Evolutionary conservation across 2,888 invertebrate genomes (phyloP).

Genomic region (Agriopis aurantiaria): DNA sequence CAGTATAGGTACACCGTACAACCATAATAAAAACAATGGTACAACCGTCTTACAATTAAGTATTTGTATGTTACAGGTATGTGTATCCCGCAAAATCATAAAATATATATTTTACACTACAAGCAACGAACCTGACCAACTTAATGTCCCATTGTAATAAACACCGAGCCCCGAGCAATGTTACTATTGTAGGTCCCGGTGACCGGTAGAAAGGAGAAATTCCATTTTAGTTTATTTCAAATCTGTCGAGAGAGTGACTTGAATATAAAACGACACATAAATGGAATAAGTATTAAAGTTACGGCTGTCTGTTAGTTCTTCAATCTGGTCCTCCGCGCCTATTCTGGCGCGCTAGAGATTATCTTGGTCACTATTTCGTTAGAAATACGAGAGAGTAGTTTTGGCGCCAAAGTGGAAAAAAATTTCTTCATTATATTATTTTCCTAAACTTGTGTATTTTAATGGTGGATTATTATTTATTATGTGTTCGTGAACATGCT

Average conservation of each 20-base stretch:
- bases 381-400: too few species aligned
- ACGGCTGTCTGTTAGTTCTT: not conserved
- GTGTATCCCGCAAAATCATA: constrained; percentile 5
- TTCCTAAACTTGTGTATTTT: too few species aligned
- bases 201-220: constrained; percentile 10
- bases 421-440: too few species aligned
- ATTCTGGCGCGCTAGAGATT: too few species aligned
- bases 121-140: constrained; percentile 3
- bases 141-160: constrained; percentile 11
- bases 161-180: not conserved
- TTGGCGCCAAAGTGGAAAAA: too few species aligned
- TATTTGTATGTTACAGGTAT: not conserved
- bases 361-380: too few species aligned
- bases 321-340: not conserved
- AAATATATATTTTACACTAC: constrained; percentile 23
- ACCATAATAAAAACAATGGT: too few species aligned
- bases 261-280: not conserved
- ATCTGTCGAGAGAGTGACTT: not conserved
- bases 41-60: too few species aligned
- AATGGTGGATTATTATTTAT: too few species aligned
- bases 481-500: too few species aligned
- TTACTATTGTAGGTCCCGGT: not conserved
- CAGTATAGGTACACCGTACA: too few species aligned
- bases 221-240: constrained; percentile 2
- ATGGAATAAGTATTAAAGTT: not conserved